phyloP scores from a whole-genome alignment of 1,140 invertebrate species.

The Bombus fervidus region DNA sequence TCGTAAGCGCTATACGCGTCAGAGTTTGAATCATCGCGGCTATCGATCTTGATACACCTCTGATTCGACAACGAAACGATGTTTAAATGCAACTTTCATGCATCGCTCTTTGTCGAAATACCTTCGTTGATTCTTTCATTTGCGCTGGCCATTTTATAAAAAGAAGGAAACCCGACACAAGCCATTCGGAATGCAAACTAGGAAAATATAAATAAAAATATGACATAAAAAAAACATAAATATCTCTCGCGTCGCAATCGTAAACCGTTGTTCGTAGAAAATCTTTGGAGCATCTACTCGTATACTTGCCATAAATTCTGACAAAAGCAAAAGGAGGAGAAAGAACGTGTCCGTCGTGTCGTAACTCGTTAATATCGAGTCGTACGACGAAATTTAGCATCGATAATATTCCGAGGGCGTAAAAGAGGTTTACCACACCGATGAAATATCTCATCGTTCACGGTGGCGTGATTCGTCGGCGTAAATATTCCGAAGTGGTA shows the following conservation, averaged over 20 bases:
- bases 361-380: background rate
- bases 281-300: background rate
- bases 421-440: background rate
- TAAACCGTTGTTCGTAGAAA: background rate
- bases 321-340: background rate
- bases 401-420: background rate
- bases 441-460: slow-evolving; percentile 17
- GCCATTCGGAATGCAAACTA: background rate
- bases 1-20: background rate
- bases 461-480: slow-evolving; percentile 24
- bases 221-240: too few relatives aligned
- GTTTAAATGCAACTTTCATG: background rate
- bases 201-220: background rate
- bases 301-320: background rate
- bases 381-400: background rate
- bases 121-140: background rate
- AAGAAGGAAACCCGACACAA: background rate
- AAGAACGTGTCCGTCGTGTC: background rate
- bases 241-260: background rate
- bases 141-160: background rate
- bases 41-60: background rate
- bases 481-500: slow-evolving; percentile 6
- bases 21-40: background rate
- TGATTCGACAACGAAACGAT: background rate
- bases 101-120: background rate